Evolutionary conservation across 2,113 vertebrate genomes (phyloP).

Genomic region (Antechinus flavipes): DNA sequence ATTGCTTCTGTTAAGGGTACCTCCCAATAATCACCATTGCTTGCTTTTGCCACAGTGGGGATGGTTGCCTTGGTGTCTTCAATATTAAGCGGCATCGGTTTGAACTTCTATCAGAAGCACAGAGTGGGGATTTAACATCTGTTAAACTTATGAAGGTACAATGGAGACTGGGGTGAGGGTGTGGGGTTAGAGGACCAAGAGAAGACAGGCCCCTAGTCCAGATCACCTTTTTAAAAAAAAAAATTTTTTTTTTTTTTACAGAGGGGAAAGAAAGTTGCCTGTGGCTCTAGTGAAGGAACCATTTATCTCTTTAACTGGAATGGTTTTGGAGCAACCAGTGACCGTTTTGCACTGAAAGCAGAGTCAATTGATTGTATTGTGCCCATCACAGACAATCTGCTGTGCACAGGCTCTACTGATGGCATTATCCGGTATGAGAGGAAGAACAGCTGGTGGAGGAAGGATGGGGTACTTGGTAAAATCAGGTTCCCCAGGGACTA

Average conservation of each 20-base stretch:
- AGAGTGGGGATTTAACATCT: constrained; percentile 94
- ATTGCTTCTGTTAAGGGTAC: background rate
- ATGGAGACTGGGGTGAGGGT: background rate
- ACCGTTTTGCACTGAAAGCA: constrained; percentile 92
- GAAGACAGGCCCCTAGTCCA: fast-evolving
- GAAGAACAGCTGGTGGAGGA: background rate
- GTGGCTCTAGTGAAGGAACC: constrained; percentile 95
- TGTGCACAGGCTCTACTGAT: constrained; percentile 93
- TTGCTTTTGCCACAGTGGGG: constrained; percentile 86
- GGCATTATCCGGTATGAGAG: constrained; percentile 92
- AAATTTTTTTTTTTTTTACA: constrained; percentile 68
- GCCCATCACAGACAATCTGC: constrained; percentile 90
- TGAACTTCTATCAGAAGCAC: constrained; percentile 93
- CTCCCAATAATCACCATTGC: background rate
- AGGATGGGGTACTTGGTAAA: background rate
- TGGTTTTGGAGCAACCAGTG: constrained; percentile 95
- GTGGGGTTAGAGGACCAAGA: background rate
- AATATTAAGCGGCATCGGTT: constrained; percentile 93
- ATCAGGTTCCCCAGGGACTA: constrained; percentile 3
- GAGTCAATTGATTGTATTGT: constrained; percentile 94
- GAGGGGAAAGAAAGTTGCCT: constrained; percentile 93
- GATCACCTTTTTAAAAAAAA: too few relatives aligned
- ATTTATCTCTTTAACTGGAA: constrained; percentile 99
- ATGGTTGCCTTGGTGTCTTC: constrained; percentile 95
- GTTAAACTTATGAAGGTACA: constrained; percentile 92